phyloP scores from a whole-genome alignment of 2,113 vertebrate species.

The Triplophysa rosa region DNA sequence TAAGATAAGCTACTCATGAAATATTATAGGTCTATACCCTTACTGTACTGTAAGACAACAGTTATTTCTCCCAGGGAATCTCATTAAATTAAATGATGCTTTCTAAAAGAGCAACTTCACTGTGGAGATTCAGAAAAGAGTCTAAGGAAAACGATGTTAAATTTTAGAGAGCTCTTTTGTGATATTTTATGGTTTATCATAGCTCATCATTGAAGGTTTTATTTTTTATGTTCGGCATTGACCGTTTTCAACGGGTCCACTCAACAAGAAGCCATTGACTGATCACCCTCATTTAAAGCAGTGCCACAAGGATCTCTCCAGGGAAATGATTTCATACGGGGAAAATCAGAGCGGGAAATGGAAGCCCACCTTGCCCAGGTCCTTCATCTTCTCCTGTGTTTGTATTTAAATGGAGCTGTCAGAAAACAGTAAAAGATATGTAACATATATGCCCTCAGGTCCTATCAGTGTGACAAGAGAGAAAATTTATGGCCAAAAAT shows the following conservation, averaged over 20 bases:
- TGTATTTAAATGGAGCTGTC: slow-evolving; percentile 31
- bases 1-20: no score
- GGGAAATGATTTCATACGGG: slow-evolving; percentile 14
- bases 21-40: no score
- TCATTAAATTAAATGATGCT: no score
- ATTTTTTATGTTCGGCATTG: no score
- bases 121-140: no score
- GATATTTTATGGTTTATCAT: no score
- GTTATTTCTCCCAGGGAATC: no score
- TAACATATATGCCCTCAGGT: slow-evolving; percentile 11
- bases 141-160: no score
- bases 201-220: no score
- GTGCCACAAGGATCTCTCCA: not conserved
- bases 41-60: no score
- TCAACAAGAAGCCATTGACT: not conserved
- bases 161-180: no score
- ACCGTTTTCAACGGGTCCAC: not conserved
- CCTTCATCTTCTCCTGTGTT: slow-evolving; percentile 7
- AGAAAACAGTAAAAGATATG: slow-evolving; percentile 27
- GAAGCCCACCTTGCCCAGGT: slow-evolving; percentile 23
- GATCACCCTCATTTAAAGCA: slow-evolving; percentile 3
- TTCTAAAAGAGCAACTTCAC: no score
- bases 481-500: not conserved
- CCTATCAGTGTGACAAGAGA: slow-evolving; percentile 6
- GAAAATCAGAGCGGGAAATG: not conserved